phyloP scores from a whole-genome alignment of 1,140 invertebrate species.

The Phymastichus coffea region DNA sequence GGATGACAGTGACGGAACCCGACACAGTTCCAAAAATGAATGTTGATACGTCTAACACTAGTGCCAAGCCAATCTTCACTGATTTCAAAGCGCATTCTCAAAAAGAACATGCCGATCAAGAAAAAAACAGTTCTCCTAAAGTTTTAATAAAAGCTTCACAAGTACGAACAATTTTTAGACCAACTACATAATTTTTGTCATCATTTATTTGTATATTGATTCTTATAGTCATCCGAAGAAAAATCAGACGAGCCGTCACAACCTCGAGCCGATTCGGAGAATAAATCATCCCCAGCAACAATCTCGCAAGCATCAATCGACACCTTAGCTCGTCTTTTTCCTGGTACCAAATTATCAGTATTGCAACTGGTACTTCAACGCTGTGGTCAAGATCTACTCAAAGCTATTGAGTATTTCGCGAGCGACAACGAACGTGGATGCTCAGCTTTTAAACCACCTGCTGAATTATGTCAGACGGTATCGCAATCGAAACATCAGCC shows the following conservation, averaged over 20 bases:
- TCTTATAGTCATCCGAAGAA: neutral
- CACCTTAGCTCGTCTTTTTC: slow-evolving; percentile 83
- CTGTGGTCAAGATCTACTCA: slow-evolving; percentile 83
- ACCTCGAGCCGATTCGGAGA: too few relatives aligned
- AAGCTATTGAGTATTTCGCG: slow-evolving; percentile 71
- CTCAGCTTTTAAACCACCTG: neutral
- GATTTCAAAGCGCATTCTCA: neutral
- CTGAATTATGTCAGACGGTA: neutral
- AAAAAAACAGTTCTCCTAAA: too few relatives aligned
- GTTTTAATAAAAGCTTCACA: too few relatives aligned
- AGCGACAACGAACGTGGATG: slow-evolving; percentile 22
- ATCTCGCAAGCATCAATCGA: slow-evolving; percentile 72
- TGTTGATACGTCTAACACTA: neutral
- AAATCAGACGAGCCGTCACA: neutral
- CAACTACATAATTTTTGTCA: too few relatives aligned
- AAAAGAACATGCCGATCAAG: neutral
- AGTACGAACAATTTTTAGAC: too few relatives aligned
- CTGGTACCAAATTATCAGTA: slow-evolving; percentile 81
- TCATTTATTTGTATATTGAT: too few relatives aligned
- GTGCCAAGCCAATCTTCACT: neutral
- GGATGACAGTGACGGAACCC: slow-evolving; percentile 73
- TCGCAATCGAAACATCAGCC: slow-evolving; percentile 43
- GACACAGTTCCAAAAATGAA: slow-evolving; percentile 25
- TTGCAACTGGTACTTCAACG: slow-evolving; percentile 83
- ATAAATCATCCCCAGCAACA: slow-evolving; percentile 13